Evolutionary conservation across 2,888 invertebrate species (phyloP).

Genomic region (Theodoxus fluviatilis): DNA sequence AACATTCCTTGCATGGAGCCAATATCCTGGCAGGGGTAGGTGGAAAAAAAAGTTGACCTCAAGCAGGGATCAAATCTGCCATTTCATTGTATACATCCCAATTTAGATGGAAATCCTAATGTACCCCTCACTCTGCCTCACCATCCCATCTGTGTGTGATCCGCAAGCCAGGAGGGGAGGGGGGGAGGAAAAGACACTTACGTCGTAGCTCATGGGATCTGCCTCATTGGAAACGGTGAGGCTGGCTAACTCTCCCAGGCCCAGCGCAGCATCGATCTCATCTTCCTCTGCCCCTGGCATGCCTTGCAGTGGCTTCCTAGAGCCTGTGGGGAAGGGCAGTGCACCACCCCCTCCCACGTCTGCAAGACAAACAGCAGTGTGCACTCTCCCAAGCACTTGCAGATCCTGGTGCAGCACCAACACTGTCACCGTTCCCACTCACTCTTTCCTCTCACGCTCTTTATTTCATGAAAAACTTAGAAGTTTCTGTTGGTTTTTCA

Average conservation of each 20-base stretch:
- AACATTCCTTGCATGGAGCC: too few species aligned
- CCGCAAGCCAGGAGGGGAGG: too few species aligned
- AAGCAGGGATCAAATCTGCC: not conserved
- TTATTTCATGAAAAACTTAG: too few species aligned
- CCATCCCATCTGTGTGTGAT: too few species aligned
- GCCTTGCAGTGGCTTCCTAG: constrained; percentile 47
- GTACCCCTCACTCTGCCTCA: too few species aligned
- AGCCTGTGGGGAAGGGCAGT: constrained; percentile 41
- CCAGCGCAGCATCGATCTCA: constrained; percentile 72
- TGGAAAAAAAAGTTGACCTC: not conserved
- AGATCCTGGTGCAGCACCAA: not conserved
- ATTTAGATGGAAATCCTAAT: not conserved
- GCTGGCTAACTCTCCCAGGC: constrained; percentile 93
- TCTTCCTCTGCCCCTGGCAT: constrained; percentile 48
- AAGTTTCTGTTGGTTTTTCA: too few species aligned
- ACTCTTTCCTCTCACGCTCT: too few species aligned
- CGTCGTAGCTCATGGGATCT: constrained; percentile 75
- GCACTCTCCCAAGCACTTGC: not conserved
- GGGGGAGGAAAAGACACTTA: constrained; percentile 41
- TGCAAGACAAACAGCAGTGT: constrained; percentile 24
- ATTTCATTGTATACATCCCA: constrained; percentile 11
- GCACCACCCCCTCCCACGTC: constrained; percentile 48
- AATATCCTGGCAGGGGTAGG: too few species aligned
- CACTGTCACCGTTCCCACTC: not conserved
- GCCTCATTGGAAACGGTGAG: constrained; percentile 97